Evolutionary conservation across 2,113 vertebrate species (phyloP).

Genomic region (mouse (Mus musculus)): GRCm39 chr3:126137001-126137500

Average conservation of each 20-base stretch:
- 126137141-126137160: too few species aligned
- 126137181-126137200: background rate
- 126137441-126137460: too few species aligned
- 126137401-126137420: background rate
- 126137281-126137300: background rate
- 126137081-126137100: background rate
- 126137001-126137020: background rate
- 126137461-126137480: background rate
- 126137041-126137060: too few species aligned
- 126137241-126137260: background rate
- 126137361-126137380: background rate
- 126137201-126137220: too few species aligned
- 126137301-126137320: too few species aligned
- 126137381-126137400: background rate
- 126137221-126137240: background rate
- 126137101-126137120: background rate
- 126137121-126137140: too few species aligned
- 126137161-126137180: background rate
- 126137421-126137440: background rate
- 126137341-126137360: too few species aligned
- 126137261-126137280: background rate
- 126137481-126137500: too few species aligned
- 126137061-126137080: background rate
- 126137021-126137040: background rate
- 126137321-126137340: background rate